Evolutionary conservation across 2,888 invertebrate species (phyloP).

Genomic region (Microctonus aethiopoides): DNA sequence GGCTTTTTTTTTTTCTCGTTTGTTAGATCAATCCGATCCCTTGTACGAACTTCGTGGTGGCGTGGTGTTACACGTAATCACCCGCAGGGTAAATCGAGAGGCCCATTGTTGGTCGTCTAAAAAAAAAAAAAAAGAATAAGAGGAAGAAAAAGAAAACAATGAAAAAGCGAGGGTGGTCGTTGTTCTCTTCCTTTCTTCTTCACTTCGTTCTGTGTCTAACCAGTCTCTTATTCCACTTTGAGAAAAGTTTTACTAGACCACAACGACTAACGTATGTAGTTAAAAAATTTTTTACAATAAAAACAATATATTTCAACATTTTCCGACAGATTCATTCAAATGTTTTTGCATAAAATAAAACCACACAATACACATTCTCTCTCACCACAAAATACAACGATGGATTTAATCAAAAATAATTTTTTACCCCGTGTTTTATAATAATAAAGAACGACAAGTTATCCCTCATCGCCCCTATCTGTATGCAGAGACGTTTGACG

Average conservation of each 20-base stretch:
- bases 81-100: constrained; percentile 44
- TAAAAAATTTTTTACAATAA: too few species aligned
- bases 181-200: background rate
- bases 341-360: too few species aligned
- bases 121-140: constrained; percentile 35
- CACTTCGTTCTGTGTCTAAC: background rate
- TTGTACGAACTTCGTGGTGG: background rate
- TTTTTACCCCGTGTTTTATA: background rate
- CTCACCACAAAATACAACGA: too few species aligned
- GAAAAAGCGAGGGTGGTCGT: background rate
- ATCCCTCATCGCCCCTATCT: background rate
- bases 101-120: constrained; percentile 45
- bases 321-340: too few species aligned
- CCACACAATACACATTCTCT: too few species aligned
- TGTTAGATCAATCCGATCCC: background rate
- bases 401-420: background rate
- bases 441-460: background rate
- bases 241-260: background rate
- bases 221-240: background rate
- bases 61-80: constrained; percentile 45
- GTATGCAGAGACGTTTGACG: constrained; percentile 33
- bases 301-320: too few species aligned
- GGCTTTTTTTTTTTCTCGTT: background rate
- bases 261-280: too few species aligned
- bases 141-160: background rate